Percentiles rank a stretch among this genome's conserved stretches.
phyloP scores from a whole-genome alignment of 2,797 vertebrate species.

The Coreius guichenoti region DNA sequence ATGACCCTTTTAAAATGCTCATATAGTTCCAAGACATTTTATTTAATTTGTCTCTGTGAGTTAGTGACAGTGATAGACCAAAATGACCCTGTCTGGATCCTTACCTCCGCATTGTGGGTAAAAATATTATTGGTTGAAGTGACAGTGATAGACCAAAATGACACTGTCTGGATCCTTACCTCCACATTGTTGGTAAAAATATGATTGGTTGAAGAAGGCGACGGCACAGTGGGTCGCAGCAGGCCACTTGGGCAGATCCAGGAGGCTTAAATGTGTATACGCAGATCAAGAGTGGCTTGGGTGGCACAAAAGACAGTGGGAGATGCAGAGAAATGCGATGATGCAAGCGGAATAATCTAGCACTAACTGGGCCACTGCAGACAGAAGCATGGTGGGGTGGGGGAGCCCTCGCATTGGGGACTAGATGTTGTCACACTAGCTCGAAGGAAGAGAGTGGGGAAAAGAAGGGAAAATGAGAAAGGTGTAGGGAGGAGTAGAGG shows the following conservation, averaged over 20 bases:
- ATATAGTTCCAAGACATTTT: not conserved
- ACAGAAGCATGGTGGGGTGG: constrained; percentile 28
- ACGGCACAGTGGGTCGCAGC: not conserved
- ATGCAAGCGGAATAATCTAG: constrained; percentile 44
- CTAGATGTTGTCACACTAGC: constrained; percentile 31
- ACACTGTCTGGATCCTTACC: not conserved
- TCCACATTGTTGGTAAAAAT: not conserved
- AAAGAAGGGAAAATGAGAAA: not conserved
- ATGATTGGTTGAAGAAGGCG: not conserved
- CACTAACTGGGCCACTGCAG: constrained; percentile 46
- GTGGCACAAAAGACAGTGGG: constrained; percentile 39
- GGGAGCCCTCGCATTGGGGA: constrained; percentile 11
- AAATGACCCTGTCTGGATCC: no score
- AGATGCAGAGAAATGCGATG: constrained; percentile 37
- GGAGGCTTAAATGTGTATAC: constrained; percentile 30
- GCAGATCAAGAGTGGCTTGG: constrained; percentile 30
- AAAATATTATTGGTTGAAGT: no score
- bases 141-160: not conserved
- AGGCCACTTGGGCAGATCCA: constrained; percentile 28
- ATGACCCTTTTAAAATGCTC: not conserved
- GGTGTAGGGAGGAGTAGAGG: not conserved
- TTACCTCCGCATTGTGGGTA: no score
- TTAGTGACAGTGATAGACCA: not conserved
- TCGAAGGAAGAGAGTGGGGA: not conserved
- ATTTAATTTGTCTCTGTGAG: not conserved